Percentiles rank a stretch among this genome's conserved stretches.
phyloP scores from a whole-genome alignment of 2,113 vertebrate species.

The Porphyrio hochstetteri region DNA sequence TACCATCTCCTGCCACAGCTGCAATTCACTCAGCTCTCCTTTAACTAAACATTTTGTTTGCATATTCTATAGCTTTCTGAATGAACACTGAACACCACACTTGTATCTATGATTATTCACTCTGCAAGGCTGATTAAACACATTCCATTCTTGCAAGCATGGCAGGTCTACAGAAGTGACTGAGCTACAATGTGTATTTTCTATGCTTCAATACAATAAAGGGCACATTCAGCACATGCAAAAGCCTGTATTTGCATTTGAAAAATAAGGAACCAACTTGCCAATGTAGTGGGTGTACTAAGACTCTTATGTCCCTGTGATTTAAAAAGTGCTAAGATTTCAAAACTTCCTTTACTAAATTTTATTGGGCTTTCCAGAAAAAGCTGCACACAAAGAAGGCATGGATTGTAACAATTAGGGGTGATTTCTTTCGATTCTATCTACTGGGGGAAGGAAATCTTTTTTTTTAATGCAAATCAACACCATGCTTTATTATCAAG shows the following conservation, averaged over 20 bases:
- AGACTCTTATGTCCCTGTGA: background rate
- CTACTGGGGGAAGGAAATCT: background rate
- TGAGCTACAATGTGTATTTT: background rate
- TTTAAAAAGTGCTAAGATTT: background rate
- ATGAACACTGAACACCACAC: background rate
- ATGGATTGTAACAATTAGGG: background rate
- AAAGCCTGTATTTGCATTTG: background rate
- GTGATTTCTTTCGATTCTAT: background rate
- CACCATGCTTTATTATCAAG: background rate
- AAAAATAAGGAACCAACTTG: constrained; percentile 1
- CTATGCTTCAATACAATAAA: constrained; percentile 5
- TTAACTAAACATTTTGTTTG: background rate
- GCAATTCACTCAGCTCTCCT: background rate
- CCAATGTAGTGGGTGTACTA: background rate
- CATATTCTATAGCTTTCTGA: background rate
- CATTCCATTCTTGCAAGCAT: background rate
- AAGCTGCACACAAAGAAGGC: background rate
- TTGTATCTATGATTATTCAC: constrained; percentile 9
- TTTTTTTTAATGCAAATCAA: background rate
- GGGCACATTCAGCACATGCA: background rate
- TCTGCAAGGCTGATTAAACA: constrained; percentile 4
- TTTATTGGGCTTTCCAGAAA: background rate
- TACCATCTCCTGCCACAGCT: background rate
- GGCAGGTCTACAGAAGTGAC: constrained; percentile 18
- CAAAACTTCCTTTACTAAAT: background rate